A percentile compares a stretch with the other conserved stretches of the same genome.
Conservation (phyloP, 2,113 vertebrate species). For the Rhynchopsitta pachyrhyncha region DNA sequence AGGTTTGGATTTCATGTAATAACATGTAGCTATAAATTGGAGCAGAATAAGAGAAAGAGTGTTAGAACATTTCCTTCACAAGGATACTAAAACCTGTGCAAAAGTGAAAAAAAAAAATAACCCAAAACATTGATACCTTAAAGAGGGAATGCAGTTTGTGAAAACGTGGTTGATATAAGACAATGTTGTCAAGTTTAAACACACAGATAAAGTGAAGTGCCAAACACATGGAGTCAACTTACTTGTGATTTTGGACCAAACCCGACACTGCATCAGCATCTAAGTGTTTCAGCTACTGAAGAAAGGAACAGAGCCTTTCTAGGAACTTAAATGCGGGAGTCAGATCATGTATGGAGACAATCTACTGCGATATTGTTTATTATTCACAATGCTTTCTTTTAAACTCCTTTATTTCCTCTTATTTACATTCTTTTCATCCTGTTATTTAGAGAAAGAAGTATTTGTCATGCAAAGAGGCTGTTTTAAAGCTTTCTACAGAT, state of each 20-base stretch:
- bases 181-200: not conserved
- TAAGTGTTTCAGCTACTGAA: not conserved
- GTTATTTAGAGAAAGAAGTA: not conserved
- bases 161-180: not conserved
- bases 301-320: not conserved
- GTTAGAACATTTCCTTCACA: not conserved
- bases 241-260: not conserved
- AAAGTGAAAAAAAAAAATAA: not conserved
- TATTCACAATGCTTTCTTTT: not conserved
- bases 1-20: not conserved
- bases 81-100: not conserved
- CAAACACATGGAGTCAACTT: not conserved
- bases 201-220: not conserved
- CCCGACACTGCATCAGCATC: not conserved
- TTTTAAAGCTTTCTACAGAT: not conserved
- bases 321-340: not conserved
- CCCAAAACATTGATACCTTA: fast-evolving
- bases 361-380: not conserved
- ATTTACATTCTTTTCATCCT: not conserved
- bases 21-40: fast-evolving
- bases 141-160: not conserved
- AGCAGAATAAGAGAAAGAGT: not conserved
- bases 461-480: not conserved
- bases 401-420: not conserved
- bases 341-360: not conserved